Evolutionary conservation across 2,888 invertebrate genomes (phyloP).

Genomic region (Agriotes lineatus): DNA sequence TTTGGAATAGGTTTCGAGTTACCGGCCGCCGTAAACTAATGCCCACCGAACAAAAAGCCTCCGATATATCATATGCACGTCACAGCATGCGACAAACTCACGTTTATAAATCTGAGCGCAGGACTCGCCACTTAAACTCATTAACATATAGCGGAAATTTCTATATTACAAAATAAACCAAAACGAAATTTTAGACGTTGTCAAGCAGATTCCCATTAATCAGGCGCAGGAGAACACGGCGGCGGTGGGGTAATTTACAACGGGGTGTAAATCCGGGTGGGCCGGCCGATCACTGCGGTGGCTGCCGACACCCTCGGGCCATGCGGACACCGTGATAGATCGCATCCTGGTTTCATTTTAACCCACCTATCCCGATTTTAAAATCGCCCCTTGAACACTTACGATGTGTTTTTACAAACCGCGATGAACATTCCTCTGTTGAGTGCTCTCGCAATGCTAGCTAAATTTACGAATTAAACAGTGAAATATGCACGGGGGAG

Average conservation of each 20-base stretch:
- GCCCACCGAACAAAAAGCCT: conserved; percentile 29
- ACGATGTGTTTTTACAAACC: not conserved
- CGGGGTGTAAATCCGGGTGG: conserved; percentile 43
- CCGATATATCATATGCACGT: conserved; percentile 17
- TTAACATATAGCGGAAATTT: conserved; percentile 24
- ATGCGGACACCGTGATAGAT: conserved; percentile 43
- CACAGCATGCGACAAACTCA: not conserved
- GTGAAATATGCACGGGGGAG: no score
- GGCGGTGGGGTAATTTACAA: conserved; percentile 40
- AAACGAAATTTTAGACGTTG: conserved; percentile 42
- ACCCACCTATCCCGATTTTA: conserved; percentile 29
- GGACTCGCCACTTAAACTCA: conserved; percentile 7
- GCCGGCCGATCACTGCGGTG: conserved; percentile 42
- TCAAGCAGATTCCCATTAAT: conserved; percentile 46
- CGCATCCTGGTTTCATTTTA: conserved; percentile 34
- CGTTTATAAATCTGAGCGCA: conserved; percentile 21
- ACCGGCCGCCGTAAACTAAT: conserved; percentile 30
- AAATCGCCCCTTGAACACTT: conserved; percentile 9
- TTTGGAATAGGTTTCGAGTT: conserved; percentile 36
- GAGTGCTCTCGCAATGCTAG: not conserved
- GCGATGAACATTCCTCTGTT: not conserved
- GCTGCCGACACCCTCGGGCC: conserved; percentile 43
- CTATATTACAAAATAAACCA: conserved; percentile 31
- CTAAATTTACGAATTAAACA: no score
- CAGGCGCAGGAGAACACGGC: conserved; percentile 34